A percentile compares a stretch with the other conserved stretches of the same genome.
phyloP scores from a whole-genome alignment of 2,888 invertebrate genomes.

The Luperina testacea region DNA sequence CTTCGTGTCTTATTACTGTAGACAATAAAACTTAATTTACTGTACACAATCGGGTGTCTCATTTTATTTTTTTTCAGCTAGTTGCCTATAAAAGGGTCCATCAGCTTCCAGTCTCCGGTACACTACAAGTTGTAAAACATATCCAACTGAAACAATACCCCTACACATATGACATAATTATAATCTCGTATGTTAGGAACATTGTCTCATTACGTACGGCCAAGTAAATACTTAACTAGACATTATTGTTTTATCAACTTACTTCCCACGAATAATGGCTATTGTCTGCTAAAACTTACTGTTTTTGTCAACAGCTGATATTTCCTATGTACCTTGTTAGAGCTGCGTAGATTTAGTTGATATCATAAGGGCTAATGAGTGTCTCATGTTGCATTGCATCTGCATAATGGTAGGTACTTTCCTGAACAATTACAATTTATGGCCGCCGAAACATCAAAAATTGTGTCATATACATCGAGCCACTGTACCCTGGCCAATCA shows the following conservation, averaged over 20 bases:
- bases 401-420: too few relatives aligned
- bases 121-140: background rate
- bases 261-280: constrained; percentile 60
- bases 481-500: too few relatives aligned
- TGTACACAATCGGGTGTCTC: background rate
- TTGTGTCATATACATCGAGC: too few relatives aligned
- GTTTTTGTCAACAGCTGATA: constrained; percentile 37
- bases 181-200: constrained; percentile 29
- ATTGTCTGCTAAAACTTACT: constrained; percentile 44
- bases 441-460: too few relatives aligned
- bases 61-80: too few relatives aligned
- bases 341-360: constrained; percentile 9
- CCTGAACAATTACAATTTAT: too few relatives aligned
- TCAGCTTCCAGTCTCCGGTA: background rate
- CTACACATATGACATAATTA: constrained; percentile 22
- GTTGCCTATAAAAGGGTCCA: background rate
- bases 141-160: constrained; percentile 18
- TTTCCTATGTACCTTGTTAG: constrained; percentile 27
- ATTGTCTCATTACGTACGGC: constrained; percentile 29
- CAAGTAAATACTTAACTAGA: constrained; percentile 32
- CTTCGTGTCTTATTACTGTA: background rate
- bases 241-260: constrained; percentile 57
- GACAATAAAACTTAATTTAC: background rate
- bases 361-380: background rate
- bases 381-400: too few relatives aligned